Percentiles rank a stretch among this genome's conserved stretches.
phyloP scores from a whole-genome alignment of 2,797 vertebrate genomes.

The Micropoecilia bifurca region DNA sequence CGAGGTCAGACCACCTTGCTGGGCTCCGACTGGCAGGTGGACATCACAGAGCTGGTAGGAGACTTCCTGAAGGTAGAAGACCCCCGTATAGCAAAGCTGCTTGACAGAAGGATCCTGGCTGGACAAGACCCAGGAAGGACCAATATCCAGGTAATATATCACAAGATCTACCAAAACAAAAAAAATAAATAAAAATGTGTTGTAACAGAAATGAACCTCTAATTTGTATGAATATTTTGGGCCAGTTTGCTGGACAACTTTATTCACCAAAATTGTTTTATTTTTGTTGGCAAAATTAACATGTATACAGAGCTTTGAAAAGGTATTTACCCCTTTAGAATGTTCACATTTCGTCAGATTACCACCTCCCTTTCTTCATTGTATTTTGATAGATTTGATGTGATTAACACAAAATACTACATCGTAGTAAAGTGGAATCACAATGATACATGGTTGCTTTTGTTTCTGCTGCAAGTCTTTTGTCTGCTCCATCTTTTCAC shows the following conservation, averaged over 20 bases:
- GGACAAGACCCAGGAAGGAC: slow-evolving; percentile 92
- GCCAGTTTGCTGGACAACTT: not conserved
- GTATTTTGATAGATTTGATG: not conserved
- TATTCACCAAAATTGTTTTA: not conserved
- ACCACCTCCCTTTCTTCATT: not conserved
- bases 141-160: slow-evolving; percentile 87
- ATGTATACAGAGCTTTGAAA: not conserved
- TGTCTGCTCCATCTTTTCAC: not conserved
- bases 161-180: not conserved
- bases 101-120: slow-evolving; percentile 85
- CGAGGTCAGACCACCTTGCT: slow-evolving; percentile 88
- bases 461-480: not conserved
- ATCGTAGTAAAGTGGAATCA: not conserved
- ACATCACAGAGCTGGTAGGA: slow-evolving; percentile 91
- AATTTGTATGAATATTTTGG: not conserved
- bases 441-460: not conserved
- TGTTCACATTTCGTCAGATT: not conserved
- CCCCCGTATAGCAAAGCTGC: slow-evolving; percentile 85
- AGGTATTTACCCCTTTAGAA: not conserved
- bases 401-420: not conserved
- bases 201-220: not conserved
- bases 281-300: not conserved
- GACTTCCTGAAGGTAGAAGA: slow-evolving; percentile 93
- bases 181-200: not conserved
- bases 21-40: slow-evolving; percentile 91